Base-by-base conservation (phyloP, 30 jellyfish, hydroid and myxozoan genomes). In the Morbakka virulenta region DNA sequence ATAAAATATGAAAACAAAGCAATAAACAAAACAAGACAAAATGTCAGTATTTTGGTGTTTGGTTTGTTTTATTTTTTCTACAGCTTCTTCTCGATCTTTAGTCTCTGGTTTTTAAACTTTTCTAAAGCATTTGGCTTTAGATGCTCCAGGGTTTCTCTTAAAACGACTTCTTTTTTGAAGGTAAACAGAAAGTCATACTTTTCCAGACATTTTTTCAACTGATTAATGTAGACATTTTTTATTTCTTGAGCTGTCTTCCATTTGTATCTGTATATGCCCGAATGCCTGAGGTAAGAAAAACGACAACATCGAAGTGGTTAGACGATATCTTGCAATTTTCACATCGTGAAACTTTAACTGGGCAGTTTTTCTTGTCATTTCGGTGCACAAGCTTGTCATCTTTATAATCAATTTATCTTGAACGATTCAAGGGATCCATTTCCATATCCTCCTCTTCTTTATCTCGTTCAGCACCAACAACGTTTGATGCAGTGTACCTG, bases 321-420 rank as follows among this genome's bases (percentile, higher is more conserved):
- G 63, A 77, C 24, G 73, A 77, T 77, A 62, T 34, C 86, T 64
- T 77, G 86, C 88, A 77, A 26, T 62, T 70, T 32, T 77, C 85
- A 64, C 88, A 77, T 36, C 88, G 32, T 77, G 78, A 50, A 25
- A 77, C 85, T 14, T 64, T 77, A 35, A 52, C 41, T 17, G 86
- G 88, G 74, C 61, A 77, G 50, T 29, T 32, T 64, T 52, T 32
- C 31, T 62, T 62, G 75, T 57, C 88, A 29, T 77, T 77, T 62
- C 50, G 35, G 85, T 77, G 88, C 48, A 77, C 88, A 62, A 77
- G 66, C 65, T 32, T 2, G 50, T 62, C 30, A 34, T 27, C 11
- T 35, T 74, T 77, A 62, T 41, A 64, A 64, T 0, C 76, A 64
- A 64, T 64, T 64, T 64, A 22, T 64, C 76, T 64, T 64, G 76